A percentile compares a stretch with the other conserved stretches of the same genome.
phyloP scores from a whole-genome alignment of 2,113 vertebrate species.

The Loxodonta africana region DNA sequence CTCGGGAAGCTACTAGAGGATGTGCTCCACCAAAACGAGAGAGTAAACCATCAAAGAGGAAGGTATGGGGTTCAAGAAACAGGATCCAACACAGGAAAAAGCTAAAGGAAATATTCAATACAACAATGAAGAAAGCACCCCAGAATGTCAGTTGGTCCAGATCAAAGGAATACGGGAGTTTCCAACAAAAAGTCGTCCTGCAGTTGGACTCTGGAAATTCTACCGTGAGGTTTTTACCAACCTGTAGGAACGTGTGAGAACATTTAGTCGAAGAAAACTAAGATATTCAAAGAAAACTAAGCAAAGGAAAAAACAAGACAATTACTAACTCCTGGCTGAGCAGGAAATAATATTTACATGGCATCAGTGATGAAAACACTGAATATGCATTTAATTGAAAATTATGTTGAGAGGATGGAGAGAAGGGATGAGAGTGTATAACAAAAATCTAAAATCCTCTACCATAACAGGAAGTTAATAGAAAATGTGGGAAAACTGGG shows the following conservation, averaged over 20 bases:
- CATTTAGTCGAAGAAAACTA: neutral
- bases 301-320: neutral
- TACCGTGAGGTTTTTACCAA: neutral
- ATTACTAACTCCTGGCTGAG: conserved; percentile 2
- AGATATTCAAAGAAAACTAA: neutral
- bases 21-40: neutral
- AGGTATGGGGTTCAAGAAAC: neutral
- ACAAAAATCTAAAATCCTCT: neutral
- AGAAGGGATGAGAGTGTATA: neutral
- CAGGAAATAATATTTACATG: conserved; percentile 25
- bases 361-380: neutral
- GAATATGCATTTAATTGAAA: neutral
- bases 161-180: neutral
- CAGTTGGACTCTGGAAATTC: neutral
- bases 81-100: neutral
- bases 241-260: neutral
- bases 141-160: neutral
- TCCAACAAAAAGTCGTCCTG: neutral
- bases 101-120: neutral
- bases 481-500: neutral
- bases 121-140: neutral
- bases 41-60: neutral
- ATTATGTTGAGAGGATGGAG: neutral
- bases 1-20: neutral
- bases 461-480: neutral